A percentile compares a stretch with the other conserved stretches of the same genome.
Conservation (phyloP, 2,888 invertebrate genomes). For the Ophioninae sp. region DNA sequence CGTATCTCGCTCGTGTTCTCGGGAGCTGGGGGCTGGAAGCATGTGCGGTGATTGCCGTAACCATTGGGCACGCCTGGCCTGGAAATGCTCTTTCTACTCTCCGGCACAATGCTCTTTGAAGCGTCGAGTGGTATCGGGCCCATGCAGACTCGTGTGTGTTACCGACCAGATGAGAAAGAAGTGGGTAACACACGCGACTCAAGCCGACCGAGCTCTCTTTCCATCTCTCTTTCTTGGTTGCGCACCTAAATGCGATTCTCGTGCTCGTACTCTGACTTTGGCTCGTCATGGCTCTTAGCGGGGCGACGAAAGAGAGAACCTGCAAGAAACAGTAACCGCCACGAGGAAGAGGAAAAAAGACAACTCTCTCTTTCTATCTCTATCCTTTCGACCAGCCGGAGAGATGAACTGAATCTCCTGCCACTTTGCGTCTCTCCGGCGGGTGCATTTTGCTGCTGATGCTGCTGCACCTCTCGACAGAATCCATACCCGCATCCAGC, state of each 20-base stretch:
- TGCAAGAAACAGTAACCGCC: neutral
- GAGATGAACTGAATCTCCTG: constrained; percentile 72
- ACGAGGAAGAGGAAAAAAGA: neutral
- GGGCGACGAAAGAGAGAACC: constrained; percentile 26
- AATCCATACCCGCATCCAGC: constrained; percentile 37
- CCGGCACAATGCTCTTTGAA: constrained; percentile 16
- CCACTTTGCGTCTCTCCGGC: constrained; percentile 65
- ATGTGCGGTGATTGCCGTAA: constrained; percentile 79
- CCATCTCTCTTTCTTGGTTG: constrained; percentile 4
- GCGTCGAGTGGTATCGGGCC: constrained; percentile 1
- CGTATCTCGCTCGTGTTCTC: constrained; percentile 71
- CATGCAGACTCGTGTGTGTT: constrained; percentile 17
- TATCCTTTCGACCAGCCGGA: constrained; percentile 64
- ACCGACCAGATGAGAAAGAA: constrained; percentile 39
- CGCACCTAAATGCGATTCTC: neutral
- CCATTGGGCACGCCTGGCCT: constrained; percentile 78
- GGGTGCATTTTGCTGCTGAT: constrained; percentile 56
- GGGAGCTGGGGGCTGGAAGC: constrained; percentile 75
- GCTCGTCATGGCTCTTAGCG: constrained; percentile 27
- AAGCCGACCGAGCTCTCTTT: neutral
- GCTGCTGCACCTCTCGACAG: constrained; percentile 34
- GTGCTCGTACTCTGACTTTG: constrained; percentile 13
- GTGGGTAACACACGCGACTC: neutral
- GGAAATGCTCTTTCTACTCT: constrained; percentile 59
- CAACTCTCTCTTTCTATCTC: constrained; percentile 5